Evolutionary conservation across 2,113 vertebrate genomes (phyloP).

Genomic region (Rattus norvegicus): DNA sequence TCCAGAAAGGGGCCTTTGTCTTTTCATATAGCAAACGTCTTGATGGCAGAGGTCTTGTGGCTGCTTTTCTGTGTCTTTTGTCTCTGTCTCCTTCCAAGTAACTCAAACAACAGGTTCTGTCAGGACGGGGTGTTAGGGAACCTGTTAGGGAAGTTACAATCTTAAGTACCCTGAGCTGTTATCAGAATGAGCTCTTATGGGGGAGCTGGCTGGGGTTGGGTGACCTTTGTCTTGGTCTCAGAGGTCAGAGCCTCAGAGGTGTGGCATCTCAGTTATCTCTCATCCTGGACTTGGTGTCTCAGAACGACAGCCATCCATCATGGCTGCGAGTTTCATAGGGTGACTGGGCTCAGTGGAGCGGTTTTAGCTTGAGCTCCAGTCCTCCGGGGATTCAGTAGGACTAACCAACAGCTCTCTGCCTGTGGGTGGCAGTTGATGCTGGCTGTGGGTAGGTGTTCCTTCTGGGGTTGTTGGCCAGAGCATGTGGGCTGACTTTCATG

Average conservation of each 20-base stretch:
- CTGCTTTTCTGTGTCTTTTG: background rate
- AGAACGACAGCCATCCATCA: background rate
- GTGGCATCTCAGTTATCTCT: background rate
- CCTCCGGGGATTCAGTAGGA: background rate
- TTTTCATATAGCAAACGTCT: background rate
- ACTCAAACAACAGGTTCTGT: background rate
- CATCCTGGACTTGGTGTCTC: background rate
- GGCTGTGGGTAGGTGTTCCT: background rate
- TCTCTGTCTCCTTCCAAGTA: background rate
- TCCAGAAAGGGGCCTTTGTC: background rate
- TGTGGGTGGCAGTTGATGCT: rapidly evolving
- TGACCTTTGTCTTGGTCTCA: background rate
- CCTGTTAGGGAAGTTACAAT: background rate
- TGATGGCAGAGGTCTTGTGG: background rate
- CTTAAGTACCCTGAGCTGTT: background rate
- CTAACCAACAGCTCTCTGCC: background rate
- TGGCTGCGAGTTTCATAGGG: background rate
- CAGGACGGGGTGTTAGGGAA: background rate
- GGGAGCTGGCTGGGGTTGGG: background rate
- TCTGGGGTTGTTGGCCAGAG: background rate
- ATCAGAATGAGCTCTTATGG: background rate
- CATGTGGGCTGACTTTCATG: background rate
- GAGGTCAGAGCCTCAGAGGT: background rate
- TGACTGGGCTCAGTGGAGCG: background rate
- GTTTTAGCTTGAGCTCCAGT: background rate